Conservation (phyloP, 2,888 invertebrate genomes). For the Cepaea hortensis region DNA sequence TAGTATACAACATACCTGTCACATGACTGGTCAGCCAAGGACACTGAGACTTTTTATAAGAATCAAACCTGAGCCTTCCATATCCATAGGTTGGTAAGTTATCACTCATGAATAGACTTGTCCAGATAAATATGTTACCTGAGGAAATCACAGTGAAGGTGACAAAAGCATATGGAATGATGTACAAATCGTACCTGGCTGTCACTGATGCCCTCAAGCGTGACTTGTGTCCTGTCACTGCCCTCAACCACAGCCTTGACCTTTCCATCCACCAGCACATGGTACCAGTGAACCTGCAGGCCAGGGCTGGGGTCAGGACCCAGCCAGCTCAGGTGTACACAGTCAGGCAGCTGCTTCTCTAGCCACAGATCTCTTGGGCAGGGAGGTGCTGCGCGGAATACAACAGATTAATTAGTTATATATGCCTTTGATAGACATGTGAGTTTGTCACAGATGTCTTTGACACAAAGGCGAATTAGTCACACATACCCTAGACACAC, state of each 20-base stretch:
- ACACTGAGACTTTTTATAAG: no score
- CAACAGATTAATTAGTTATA: no score
- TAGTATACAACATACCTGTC: no score
- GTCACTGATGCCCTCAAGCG: slow-evolving; percentile 97
- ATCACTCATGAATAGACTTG: no score
- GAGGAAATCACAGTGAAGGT: no score
- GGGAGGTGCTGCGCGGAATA: background rate
- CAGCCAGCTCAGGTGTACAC: slow-evolving; percentile 97
- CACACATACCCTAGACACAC: no score
- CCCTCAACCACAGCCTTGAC: slow-evolving; percentile 96
- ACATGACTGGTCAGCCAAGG: background rate
- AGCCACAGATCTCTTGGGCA: slow-evolving; percentile 76
- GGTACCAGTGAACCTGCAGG: slow-evolving; percentile 82
- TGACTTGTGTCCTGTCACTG: slow-evolving; percentile 87
- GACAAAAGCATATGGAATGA: background rate
- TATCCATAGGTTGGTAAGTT: no score
- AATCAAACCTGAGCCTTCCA: no score
- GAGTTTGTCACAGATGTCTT: no score
- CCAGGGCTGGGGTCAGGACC: slow-evolving; percentile 87
- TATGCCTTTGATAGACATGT: no score
- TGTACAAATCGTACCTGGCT: slow-evolving; percentile 56
- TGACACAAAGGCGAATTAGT: no score
- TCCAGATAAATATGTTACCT: no score
- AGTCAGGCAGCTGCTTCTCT: slow-evolving; percentile 97
- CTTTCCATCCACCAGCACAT: slow-evolving; percentile 96